Base-by-base conservation (phyloP, 2,888 invertebrate species). In the Camponotus fellah region DNA sequence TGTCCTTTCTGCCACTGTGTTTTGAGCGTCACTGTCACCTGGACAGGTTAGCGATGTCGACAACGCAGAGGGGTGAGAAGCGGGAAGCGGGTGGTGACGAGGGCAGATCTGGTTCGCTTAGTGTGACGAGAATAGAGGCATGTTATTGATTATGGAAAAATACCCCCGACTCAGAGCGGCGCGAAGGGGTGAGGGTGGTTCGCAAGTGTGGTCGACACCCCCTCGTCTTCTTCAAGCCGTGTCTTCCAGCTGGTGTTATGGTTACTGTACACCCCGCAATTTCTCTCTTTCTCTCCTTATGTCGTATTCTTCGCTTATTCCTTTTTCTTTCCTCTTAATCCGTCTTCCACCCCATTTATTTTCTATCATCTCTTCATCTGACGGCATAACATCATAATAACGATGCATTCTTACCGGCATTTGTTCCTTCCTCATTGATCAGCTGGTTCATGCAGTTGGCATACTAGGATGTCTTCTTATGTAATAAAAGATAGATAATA, bases 71-170 rank as follows among this genome's bases (percentile, higher is more conserved):
- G 90, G 86, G 88, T 85, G 90, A 87, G 87, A 56, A 37, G 60
- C 58, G 76, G 76, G 76, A 66, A 79, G 81, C 76, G 85, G 69
- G 85, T 83, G 86, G 90, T 74, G 88, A 82, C 77, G 88, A 91
- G 92, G 91, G 91, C 86, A 90, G 91, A 90, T 87, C 90, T 91
- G 88, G 92, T 90, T 91, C 89, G 92, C 91, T 92, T 90, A 90
- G 92, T 92, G 93, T 93, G 93, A 93, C 93, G 93, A 92, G 93
- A 93, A 93, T 93, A 93, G 93, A 93, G 92, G 93, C 93, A 91
- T 93, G 93, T 92, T 93, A 93, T 93, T 93, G 93, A 93, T 93
- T 93, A 93, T 93, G 93, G 93, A 93, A 93, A 93, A 93, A 93
- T 93, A 93, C 93, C 92, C 91, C 91, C 90, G 91, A 91, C 90